These are phyloP conservation scores for Peromyscus melanophrys DNA, from an alignment of 2,797 vertebrate genomes.

Conservation along the genomic window DNA sequence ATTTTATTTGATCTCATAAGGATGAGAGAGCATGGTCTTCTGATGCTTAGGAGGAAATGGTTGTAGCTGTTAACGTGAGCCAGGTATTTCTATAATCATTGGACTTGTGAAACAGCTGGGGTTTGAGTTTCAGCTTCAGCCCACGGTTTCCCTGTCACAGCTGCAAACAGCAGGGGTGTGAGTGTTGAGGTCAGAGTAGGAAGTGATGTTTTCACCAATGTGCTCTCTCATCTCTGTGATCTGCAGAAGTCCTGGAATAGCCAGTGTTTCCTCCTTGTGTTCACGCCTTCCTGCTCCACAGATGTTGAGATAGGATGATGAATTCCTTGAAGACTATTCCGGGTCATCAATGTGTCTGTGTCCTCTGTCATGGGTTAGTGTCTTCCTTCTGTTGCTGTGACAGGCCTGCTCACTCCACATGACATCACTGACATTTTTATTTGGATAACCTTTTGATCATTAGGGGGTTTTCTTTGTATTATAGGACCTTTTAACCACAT, in stretches of 20 bases:
- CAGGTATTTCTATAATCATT: slow-evolving; percentile 59
- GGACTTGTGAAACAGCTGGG: slow-evolving; percentile 74
- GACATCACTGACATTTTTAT: not conserved
- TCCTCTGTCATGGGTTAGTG: not conserved
- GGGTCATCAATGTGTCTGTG: not conserved
- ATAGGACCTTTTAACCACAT: not conserved
- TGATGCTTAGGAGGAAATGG: not conserved
- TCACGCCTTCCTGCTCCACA: not conserved
- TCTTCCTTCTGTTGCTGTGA: not conserved
- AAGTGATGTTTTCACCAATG: not conserved
- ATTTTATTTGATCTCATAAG: not conserved
- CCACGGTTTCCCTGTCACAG: not conserved
- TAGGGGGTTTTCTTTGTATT: not conserved
- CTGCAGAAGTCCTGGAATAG: not conserved
- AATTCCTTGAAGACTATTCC: not conserved
- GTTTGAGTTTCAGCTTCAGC: not conserved
- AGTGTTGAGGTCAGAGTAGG: slow-evolving; percentile 46
- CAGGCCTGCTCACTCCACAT: not conserved
- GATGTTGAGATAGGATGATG: not conserved
- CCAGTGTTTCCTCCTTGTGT: not conserved
- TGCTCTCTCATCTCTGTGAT: not conserved
- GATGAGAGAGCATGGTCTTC: not conserved
- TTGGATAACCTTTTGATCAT: not conserved
- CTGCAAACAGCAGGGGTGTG: slow-evolving; percentile 63
- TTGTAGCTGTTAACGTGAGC: not conserved